Evolutionary conservation across 2,888 invertebrate genomes (phyloP).

Genomic region (Ferdinandea cuprea): DNA sequence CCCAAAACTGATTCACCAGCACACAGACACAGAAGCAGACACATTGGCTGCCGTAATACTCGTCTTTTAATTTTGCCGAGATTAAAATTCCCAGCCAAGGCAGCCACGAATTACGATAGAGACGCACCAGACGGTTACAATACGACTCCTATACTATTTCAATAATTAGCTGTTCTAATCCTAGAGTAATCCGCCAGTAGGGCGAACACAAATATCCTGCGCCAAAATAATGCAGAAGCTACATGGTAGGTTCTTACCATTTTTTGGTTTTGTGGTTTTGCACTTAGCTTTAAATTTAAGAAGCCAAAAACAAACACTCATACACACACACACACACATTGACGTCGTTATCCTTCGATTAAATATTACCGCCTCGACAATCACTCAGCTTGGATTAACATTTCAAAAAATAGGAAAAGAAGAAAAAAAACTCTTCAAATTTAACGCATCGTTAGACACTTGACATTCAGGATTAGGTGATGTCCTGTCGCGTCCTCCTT

Average conservation of each 20-base stretch:
- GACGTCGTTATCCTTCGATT: constrained; percentile 71
- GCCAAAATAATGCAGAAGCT: not conserved
- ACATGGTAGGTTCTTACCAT: constrained; percentile 7
- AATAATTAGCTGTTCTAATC: constrained; percentile 72
- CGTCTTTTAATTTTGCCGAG: constrained; percentile 60
- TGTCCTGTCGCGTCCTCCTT: constrained; percentile 60
- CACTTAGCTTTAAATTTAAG: constrained; percentile 32
- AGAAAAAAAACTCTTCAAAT: constrained; percentile 57
- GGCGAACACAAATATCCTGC: constrained; percentile 13
- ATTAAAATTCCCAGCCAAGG: constrained; percentile 62
- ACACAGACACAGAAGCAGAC: constrained; percentile 26
- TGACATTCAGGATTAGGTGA: constrained; percentile 64
- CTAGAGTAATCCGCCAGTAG: constrained; percentile 60
- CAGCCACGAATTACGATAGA: constrained; percentile 63
- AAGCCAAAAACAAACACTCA: not conserved
- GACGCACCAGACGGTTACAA: constrained; percentile 61
- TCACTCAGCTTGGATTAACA: constrained; percentile 66
- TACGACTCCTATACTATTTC: constrained; percentile 58
- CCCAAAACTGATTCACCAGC: constrained; percentile 35
- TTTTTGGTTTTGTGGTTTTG: constrained; percentile 31
- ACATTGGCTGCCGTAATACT: constrained; percentile 29
- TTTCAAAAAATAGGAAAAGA: constrained; percentile 40
- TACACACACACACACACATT: not conserved
- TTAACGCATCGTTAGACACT: constrained; percentile 70
- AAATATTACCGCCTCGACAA: constrained; percentile 57